Base-by-base conservation (phyloP, 2,888 invertebrate genomes). In the Cetonia aurata region DNA sequence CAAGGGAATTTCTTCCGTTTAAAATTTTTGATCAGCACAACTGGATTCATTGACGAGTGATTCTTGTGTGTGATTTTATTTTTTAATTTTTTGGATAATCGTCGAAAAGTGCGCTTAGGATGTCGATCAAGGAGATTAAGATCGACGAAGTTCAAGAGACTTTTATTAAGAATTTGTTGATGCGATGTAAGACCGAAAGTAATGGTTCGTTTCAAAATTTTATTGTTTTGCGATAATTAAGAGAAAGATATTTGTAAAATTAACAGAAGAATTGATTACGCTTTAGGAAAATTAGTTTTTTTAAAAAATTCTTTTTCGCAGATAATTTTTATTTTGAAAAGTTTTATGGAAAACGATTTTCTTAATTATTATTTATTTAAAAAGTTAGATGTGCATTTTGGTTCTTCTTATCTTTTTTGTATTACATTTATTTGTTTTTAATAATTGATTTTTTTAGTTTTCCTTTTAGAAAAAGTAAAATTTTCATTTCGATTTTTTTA, bases 141-240 rank as follows among this genome's bases (percentile, higher is more conserved):
- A 75, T 79, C 65, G 79, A 79, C 71, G 76, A 78, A 52, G 77
- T 77, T 9, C 79, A 80, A 70, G 81, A 81, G 70, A 74, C 76
- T 67, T 80, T 81, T 69, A 80, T 83, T 48, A 81, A 82, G 75
- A 81, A 79, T 75, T 75, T 82, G 60, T 73, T 83, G 67, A 75
- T 80, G 75, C 78, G 80, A 69, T 82, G 81, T 75, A 80, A 80
- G 71, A 73, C 73, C 57, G 79, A 79, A 72, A 74, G 70, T 53
- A 78, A 75, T 59, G 82, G 81, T 80, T 76, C 74, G 81, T 78
- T 69, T 69, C 25, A n/a, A n/a, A n/a, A n/a, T 31, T 8, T n/a
- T 31, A 19, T 53, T 57, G 25, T 33, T 41, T 41, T 15, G 37
- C 3, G 13, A 57, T 57, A 12, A 33, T 57, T 57, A 33, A 25